phyloP scores from a whole-genome alignment of 2,113 vertebrate genomes.

The Forbesichthys agassizii region DNA sequence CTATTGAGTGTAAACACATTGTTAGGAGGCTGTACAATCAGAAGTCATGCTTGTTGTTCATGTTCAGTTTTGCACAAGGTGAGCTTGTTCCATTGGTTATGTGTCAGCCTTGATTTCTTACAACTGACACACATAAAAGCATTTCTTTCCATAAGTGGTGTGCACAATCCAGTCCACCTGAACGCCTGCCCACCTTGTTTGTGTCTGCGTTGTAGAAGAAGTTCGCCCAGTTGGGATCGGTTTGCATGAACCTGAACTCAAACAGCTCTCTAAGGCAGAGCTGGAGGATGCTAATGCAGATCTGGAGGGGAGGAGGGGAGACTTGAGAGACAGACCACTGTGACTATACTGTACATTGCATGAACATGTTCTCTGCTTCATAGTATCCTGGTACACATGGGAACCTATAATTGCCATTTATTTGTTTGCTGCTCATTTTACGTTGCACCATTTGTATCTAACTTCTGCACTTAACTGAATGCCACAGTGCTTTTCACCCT shows the following conservation, averaged over 20 bases:
- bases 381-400: background rate
- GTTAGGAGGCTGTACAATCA: background rate
- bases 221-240: slow-evolving; percentile 93
- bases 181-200: slow-evolving; percentile 74
- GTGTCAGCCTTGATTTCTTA: too few species aligned
- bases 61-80: background rate
- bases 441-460: too few species aligned
- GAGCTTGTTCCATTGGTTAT: too few species aligned
- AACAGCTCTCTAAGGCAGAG: slow-evolving; percentile 87
- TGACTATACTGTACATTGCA: too few species aligned
- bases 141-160: too few species aligned
- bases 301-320: slow-evolving; percentile 61
- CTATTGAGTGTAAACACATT: slow-evolving; percentile 55
- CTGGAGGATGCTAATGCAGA: slow-evolving; percentile 84
- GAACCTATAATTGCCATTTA: too few species aligned
- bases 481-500: too few species aligned
- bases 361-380: too few species aligned
- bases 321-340: too few species aligned
- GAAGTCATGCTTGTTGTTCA: background rate
- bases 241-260: slow-evolving; percentile 94
- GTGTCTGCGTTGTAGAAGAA: slow-evolving; percentile 85
- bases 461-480: background rate
- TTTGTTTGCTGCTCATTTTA: too few species aligned
- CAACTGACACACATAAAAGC: too few species aligned
- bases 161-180: too few species aligned